phyloP scores from a whole-genome alignment of 1,140 invertebrate genomes.

The Zaprionus vittiger region DNA sequence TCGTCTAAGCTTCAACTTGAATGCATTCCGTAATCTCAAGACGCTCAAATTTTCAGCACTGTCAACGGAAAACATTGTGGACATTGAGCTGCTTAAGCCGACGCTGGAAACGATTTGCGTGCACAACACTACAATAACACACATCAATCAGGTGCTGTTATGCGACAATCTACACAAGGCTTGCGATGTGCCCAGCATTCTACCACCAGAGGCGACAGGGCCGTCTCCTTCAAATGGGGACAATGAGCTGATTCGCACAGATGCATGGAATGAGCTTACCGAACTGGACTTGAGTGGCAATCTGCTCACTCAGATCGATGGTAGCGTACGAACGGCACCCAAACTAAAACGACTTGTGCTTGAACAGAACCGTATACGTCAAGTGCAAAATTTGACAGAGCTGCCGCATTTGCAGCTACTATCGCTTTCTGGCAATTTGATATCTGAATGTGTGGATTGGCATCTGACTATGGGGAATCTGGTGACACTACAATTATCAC shows the following conservation, averaged over 20 bases:
- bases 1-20: slow-evolving; percentile 91
- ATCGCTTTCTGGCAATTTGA: slow-evolving; percentile 91
- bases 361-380: slow-evolving; percentile 90
- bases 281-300: slow-evolving; percentile 92
- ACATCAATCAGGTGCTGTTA: slow-evolving; percentile 89
- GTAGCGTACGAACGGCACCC: slow-evolving; percentile 91
- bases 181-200: slow-evolving; percentile 66
- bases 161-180: slow-evolving; percentile 90
- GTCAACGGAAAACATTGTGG: slow-evolving; percentile 88
- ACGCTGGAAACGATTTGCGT: slow-evolving; percentile 87
- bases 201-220: slow-evolving; percentile 34
- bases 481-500: slow-evolving; percentile 93
- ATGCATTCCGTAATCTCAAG: slow-evolving; percentile 90
- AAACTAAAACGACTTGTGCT: slow-evolving; percentile 90
- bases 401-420: slow-evolving; percentile 91
- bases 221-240: slow-evolving; percentile 21
- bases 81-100: slow-evolving; percentile 87
- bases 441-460: slow-evolving; percentile 89
- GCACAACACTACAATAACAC: slow-evolving; percentile 87
- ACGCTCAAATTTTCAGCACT: slow-evolving; percentile 87
- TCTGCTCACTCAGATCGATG: slow-evolving; percentile 90
- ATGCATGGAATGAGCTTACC: slow-evolving; percentile 88
- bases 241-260: slow-evolving; percentile 40
- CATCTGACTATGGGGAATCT: slow-evolving; percentile 95
- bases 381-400: slow-evolving; percentile 91